Evolutionary conservation across 1,140 invertebrate species (phyloP), one percentile per base, ranked within the genome.

Genomic region (Rhyacophila brunnea): DNA sequence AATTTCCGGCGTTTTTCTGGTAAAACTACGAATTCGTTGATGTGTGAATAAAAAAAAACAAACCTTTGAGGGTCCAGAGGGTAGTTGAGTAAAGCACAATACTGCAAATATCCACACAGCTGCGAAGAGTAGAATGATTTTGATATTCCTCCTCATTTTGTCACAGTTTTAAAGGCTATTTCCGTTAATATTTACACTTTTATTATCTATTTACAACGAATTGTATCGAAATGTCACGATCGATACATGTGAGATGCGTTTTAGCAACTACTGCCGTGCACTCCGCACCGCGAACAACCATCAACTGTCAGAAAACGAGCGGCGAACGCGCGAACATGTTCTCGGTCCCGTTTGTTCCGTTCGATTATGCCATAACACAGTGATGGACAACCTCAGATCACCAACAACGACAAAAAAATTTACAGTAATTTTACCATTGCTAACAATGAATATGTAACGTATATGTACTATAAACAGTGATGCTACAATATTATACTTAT

Each of bases 91-190:
- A 42, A 64, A 57, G 57, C 58, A 64, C 9, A 64, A 35, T 11
- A 64, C 42, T 9, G 52, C 62, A 52, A 64, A 64, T 38, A 64
- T 60, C 62, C 62, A 64, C 14, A 64, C 46, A 5, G 53, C 49
- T 57, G 52, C 62, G 48, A 64, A 56, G 5, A 60, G 57, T 14
- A 60, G 43, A 13, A 64, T 13, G 28, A 60, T 42, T 38, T 64
- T 64, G 36, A 64, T 20, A 34, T 60, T 64, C 15, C 62, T 45
- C 42, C 62, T 51, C 57, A 64, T 64, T 19, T 40, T 62, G 55
- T 18, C 50, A 47, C 59, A 45, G 32, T 45, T 18, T 23, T 45
- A 23, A 32, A 45, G 38, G 17, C 14, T 20, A 32, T 7, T 6
- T 14, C 28, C 13, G 11, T 40, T 19, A 17, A 23, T 52, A 36